Evolutionary conservation across 2,797 vertebrate genomes (phyloP).

Genomic region (Lophius americanus): DNA sequence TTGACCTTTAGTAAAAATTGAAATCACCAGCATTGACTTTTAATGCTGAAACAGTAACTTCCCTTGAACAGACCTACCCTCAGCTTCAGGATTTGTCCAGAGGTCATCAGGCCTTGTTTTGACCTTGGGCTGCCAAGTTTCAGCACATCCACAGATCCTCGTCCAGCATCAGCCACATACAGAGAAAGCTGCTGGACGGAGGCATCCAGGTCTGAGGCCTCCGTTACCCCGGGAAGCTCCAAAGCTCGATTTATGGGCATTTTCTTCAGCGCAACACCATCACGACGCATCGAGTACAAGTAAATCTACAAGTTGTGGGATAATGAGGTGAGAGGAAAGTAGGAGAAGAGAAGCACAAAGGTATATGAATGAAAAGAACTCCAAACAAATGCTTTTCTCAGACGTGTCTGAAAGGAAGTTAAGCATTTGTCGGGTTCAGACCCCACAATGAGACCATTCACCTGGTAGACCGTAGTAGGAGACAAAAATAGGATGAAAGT

Average conservation of each 20-base stretch:
- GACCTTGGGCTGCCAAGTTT: conserved; percentile 71
- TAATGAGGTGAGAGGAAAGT: not conserved
- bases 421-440: not conserved
- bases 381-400: not conserved
- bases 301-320: conserved; percentile 77
- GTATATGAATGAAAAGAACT: not conserved
- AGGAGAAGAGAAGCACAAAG: not conserved
- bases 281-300: conserved; percentile 77
- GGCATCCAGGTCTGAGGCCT: conserved; percentile 80
- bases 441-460: conserved; percentile 48
- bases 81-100: conserved; percentile 75
- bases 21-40: too few relatives aligned
- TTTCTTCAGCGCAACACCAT: conserved; percentile 58
- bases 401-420: not conserved
- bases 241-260: conserved; percentile 76
- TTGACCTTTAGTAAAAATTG: too few relatives aligned
- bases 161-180: conserved; percentile 81
- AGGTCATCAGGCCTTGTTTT: conserved; percentile 62
- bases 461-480: conserved; percentile 81
- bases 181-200: conserved; percentile 75
- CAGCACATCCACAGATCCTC: conserved; percentile 78
- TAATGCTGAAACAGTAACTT: too few relatives aligned
- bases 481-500: conserved; percentile 85
- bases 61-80: conserved; percentile 29
- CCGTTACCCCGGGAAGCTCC: conserved; percentile 74